These are phyloP conservation scores for Recurvirostra avosetta DNA, from an alignment of 2,113 vertebrate species.

Conservation along the genomic window DNA sequence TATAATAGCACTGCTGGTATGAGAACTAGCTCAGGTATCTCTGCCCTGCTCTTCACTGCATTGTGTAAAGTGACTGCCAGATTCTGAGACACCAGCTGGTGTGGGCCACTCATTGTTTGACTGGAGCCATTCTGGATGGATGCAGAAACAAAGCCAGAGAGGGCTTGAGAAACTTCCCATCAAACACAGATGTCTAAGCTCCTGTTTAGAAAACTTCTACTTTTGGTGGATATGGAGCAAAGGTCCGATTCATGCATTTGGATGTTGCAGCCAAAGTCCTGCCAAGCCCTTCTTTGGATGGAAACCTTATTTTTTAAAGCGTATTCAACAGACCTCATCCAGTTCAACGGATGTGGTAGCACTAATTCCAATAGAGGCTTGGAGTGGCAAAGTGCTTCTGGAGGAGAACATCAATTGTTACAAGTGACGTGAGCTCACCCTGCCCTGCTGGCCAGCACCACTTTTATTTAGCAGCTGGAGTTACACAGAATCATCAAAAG, in stretches of 20 bases:
- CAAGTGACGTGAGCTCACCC: neutral
- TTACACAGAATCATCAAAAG: neutral
- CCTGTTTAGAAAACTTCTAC: neutral
- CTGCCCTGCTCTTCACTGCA: neutral
- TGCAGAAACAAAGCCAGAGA: neutral
- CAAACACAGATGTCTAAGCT: neutral
- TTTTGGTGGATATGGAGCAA: neutral
- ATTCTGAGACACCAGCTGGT: neutral
- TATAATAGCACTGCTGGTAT: neutral
- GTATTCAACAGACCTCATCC: too few relatives aligned
- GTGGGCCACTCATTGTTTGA: neutral
- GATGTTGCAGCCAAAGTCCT: neutral
- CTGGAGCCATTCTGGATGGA: neutral
- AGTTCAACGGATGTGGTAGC: neutral
- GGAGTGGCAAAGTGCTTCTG: neutral
- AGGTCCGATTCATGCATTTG: neutral
- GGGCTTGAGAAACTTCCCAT: neutral
- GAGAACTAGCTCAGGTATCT: neutral
- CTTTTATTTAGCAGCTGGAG: neutral
- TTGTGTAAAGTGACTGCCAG: neutral
- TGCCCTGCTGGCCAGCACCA: neutral
- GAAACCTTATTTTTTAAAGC: neutral
- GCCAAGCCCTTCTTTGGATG: neutral
- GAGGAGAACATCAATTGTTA: neutral
- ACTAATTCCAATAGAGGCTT: neutral